Base-by-base conservation (phyloP, 1,140 invertebrate genomes). In the Nixonia krombeini region DNA sequence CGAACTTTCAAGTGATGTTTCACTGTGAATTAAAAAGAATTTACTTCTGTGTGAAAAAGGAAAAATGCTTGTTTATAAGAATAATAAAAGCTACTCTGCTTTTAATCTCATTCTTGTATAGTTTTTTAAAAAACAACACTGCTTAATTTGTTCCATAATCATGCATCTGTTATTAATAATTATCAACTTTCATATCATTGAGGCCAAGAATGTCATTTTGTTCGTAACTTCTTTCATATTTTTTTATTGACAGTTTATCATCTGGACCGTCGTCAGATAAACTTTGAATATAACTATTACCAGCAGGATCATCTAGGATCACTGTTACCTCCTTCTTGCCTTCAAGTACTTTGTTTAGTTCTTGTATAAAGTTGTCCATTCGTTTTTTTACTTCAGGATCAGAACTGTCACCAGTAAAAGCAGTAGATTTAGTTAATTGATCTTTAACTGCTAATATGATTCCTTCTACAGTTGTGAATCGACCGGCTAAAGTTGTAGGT, bases 191-290 rank as follows among this genome's bases (percentile, higher is more conserved):
- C 90, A 99, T 98, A 76, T 99, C 97, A 80, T 98, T 99, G 1
- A 99, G 81, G 2, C 97, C 97, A 2, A 99, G 87, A 50, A 96
- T 92, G 67, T 99, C 97, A 81, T 99, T 98, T 79, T 99, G 96
- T 26, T 99, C 95, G 76, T 87, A 93, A 17, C 84, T 90, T 57
- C 98, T 87, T 65, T 94, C 91, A 79, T 99, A 99, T 17, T 91
- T 87, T 0, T 87, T 90, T 10, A 98, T 90, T 28, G 85, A 90
- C 37, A 99, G 82, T 70, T 90, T 88, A 1, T 88, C 86, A 78
- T 95, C 92, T 6, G 88, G 82, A 10, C 91, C 90, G 47, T 92
- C 91, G 18, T 93, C 92, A 31, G 88, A 89, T 0, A 96, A 79
- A 78, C 93, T 94, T 87, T 98, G 95, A 29, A 99, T 85, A 81